Percentiles rank a stretch among this genome's conserved stretches.
Conservation (phyloP, 1,140 invertebrate genomes). For the Sminthurinus signatus region DNA sequence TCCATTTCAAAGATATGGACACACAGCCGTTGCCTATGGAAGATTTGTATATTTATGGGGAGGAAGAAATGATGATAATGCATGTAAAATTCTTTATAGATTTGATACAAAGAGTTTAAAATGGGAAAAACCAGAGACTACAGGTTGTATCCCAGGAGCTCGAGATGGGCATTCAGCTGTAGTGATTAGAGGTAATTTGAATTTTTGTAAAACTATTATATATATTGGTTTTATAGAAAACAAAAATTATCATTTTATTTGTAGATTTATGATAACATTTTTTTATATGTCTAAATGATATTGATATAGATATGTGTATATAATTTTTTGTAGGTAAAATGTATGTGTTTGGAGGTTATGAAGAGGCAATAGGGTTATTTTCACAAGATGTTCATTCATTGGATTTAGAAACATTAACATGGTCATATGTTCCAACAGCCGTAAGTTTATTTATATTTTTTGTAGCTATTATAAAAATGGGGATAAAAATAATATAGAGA, state of each 20-base stretch:
- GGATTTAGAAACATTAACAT: slow-evolving; percentile 64
- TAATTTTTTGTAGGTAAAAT: slow-evolving; percentile 53
- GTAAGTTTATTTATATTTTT: too few species aligned
- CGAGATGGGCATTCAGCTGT: slow-evolving; percentile 86
- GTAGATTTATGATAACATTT: too few species aligned
- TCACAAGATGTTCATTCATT: slow-evolving; percentile 67
- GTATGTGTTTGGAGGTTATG: slow-evolving; percentile 83
- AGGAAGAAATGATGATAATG: slow-evolving; percentile 70
- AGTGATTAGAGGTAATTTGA: slow-evolving; percentile 63
- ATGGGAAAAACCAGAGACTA: slow-evolving; percentile 61
- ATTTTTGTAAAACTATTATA: too few species aligned
- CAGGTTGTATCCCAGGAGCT: slow-evolving; percentile 63
- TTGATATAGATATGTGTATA: too few species aligned
- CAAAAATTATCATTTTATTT: too few species aligned
- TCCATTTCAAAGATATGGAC: slow-evolving; percentile 69
- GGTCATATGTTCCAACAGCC: slow-evolving; percentile 58
- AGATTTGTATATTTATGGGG: slow-evolving; percentile 81
- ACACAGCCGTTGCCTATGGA: slow-evolving; percentile 71
- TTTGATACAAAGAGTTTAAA: slow-evolving; percentile 52
- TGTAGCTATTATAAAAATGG: too few species aligned
- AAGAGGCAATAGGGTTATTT: slow-evolving; percentile 69
- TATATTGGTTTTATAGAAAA: too few species aligned
- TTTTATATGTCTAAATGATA: too few species aligned
- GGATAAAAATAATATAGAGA: too few species aligned
- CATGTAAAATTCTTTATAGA: slow-evolving; percentile 71